Evolutionary conservation across 2,797 vertebrate genomes (phyloP), one percentile per base, ranked within the genome.

Genomic region (Enteromius thamalakanensis): DNA sequence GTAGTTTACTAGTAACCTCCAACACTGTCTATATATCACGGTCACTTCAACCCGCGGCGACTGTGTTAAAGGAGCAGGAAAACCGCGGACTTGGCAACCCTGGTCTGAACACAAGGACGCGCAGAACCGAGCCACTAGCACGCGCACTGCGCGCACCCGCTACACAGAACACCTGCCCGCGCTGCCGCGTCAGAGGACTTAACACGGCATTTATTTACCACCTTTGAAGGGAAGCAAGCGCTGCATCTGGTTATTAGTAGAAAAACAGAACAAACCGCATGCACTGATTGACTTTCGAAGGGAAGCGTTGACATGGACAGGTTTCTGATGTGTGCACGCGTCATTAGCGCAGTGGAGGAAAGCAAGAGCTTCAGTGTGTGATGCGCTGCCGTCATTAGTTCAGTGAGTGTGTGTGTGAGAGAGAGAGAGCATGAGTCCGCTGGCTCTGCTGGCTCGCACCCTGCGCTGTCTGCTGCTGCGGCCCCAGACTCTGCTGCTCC

Each of bases 401-500:
- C 2, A n/a, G 65, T 21, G 17, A 4, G 32, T 12, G 65, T 1
- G 34, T 2, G 34, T 14, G 11, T 29, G 58, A 2, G 40, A 0
- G 51, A 3, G 51, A 1, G 70, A 12, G 9, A 74, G 71, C 29
- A 74, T 74, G 71, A 75, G 71, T 75, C 19, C 21, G 29, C 32
- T 96, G 91, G 95, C 95, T 94, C 94, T 96, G 81, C 93, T 96
- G 93, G 95, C 95, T 91, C 94, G 96, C 92, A 96, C 95, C 95
- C 96, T 95, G 96, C 95, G 96, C 89, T 96, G 95, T 94, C 95
- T 96, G 91, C 94, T 96, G 90, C 95, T 96, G 79, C 94, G 96
- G 92, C 96, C 96, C 86, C 94, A 96, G 94, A 95, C 95, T 90
- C 88, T 96, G 74, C 95, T 96, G 89, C 90, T 96, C 88, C 91